A percentile compares a stretch with the other conserved stretches of the same genome.
These are phyloP conservation scores for Boloria euphrosyne DNA, from an alignment of 2,888 invertebrate species.

Conservation along the genomic window DNA sequence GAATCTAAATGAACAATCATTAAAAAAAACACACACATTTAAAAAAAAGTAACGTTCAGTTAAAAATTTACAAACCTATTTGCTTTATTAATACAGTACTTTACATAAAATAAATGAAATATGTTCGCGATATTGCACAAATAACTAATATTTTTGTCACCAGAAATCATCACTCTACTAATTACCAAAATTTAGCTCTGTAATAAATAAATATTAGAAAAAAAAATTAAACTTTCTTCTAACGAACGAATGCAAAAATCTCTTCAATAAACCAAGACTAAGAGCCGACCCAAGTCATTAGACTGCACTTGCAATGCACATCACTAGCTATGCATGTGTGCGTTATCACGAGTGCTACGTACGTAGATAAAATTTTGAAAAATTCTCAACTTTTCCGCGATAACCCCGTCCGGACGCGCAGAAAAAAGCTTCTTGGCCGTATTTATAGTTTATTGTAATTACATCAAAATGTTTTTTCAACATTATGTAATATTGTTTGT, in stretches of 20 bases:
- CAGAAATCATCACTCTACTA: no score
- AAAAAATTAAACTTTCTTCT: no score
- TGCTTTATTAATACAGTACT: no score
- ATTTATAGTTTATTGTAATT: constrained; percentile 58
- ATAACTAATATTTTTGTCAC: no score
- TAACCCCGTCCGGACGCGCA: constrained; percentile 69
- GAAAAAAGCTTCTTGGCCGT: constrained; percentile 66
- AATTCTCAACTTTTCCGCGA: constrained; percentile 81
- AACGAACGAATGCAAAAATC: constrained; percentile 14
- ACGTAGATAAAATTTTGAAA: constrained; percentile 81
- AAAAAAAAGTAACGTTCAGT: no score
- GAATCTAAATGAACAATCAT: no score
- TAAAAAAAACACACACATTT: no score
- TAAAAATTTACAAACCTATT: no score
- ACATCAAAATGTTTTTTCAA: constrained; percentile 3
- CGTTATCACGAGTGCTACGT: constrained; percentile 58
- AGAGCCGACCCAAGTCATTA: constrained; percentile 35
- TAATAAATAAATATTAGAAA: no score
- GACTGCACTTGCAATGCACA: constrained; percentile 45
- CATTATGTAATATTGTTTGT: background rate
- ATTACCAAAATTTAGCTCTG: no score
- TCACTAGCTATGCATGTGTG: constrained; percentile 64
- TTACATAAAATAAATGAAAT: no score
- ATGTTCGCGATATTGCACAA: no score
- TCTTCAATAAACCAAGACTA: constrained; percentile 46